Percentiles rank a stretch among this genome's conserved stretches.
These are phyloP conservation scores for Lithophane leautieri DNA, from an alignment of 2,888 invertebrate species.

Conservation along the genomic window DNA sequence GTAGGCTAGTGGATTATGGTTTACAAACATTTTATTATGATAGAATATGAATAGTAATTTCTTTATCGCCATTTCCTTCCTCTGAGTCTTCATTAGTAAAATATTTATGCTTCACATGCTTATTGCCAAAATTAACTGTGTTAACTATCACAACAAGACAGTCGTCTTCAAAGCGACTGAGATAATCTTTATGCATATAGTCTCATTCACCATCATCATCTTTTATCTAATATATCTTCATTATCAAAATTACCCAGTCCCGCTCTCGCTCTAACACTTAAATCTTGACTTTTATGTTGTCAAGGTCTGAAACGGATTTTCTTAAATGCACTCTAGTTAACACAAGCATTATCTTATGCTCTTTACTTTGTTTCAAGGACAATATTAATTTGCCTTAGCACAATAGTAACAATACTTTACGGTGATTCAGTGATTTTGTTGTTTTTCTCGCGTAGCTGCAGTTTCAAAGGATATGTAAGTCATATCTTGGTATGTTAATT, in stretches of 20 bases:
- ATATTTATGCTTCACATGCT: not conserved
- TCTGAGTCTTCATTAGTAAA: not conserved
- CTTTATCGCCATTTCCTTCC: not conserved
- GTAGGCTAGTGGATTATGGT: constrained; percentile 24
- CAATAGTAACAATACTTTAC: constrained; percentile 9
- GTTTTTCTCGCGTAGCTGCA: constrained; percentile 20
- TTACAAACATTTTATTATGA: constrained; percentile 17
- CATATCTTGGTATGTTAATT: constrained; percentile 42
- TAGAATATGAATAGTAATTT: not conserved
- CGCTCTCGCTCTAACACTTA: constrained; percentile 19
- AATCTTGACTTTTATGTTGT: constrained; percentile 50
- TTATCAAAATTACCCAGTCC: not conserved
- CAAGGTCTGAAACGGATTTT: constrained; percentile 68
- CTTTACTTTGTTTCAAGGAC: constrained; percentile 22
- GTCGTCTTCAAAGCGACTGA: not conserved
- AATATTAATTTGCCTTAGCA: constrained; percentile 17
- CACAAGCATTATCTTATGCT: constrained; percentile 10
- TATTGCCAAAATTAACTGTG: not conserved
- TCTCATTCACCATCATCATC: not conserved
- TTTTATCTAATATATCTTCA: not conserved
- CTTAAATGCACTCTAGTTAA: constrained; percentile 45
- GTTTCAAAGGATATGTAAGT: constrained; percentile 24
- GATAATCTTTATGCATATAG: not conserved
- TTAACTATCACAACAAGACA: not conserved
- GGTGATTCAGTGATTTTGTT: constrained; percentile 5